phyloP scores from a whole-genome alignment of 2,888 invertebrate species.

The Melanargia galathea region DNA sequence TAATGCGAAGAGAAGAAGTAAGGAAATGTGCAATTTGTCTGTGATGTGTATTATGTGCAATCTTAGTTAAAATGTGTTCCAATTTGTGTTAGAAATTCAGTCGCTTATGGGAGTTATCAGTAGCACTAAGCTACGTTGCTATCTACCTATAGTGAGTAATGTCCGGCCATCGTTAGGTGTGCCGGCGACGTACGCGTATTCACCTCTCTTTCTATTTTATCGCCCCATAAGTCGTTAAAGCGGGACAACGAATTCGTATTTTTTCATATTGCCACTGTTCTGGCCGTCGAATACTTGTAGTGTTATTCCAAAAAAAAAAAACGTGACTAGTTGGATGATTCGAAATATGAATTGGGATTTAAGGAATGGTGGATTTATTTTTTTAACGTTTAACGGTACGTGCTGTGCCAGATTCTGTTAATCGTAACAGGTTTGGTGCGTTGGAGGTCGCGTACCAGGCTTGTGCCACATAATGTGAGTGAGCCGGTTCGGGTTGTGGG shows the following conservation, averaged over 20 bases:
- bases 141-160: constrained; percentile 82
- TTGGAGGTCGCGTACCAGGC: constrained; percentile 78
- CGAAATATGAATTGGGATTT: constrained; percentile 34
- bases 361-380: constrained; percentile 47
- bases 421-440: constrained; percentile 80
- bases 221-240: constrained; percentile 57
- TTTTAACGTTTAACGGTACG: constrained; percentile 55
- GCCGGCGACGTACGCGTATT: constrained; percentile 81
- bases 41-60: constrained; percentile 67
- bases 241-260: constrained; percentile 67
- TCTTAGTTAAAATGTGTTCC: constrained; percentile 51
- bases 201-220: constrained; percentile 74
- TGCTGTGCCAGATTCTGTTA: constrained; percentile 64
- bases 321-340: constrained; percentile 46
- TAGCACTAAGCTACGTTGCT: constrained; percentile 56
- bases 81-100: constrained; percentile 52
- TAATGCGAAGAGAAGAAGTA: constrained; percentile 99
- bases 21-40: constrained; percentile 80
- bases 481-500: constrained; percentile 58
- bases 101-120: constrained; percentile 68
- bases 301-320: constrained; percentile 55
- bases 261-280: constrained; percentile 59
- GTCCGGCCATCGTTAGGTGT: constrained; percentile 82
- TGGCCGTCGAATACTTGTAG: constrained; percentile 56
- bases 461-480: constrained; percentile 72